Base-by-base conservation (phyloP, 2,113 vertebrate genomes). In the Falco punctatus region DNA sequence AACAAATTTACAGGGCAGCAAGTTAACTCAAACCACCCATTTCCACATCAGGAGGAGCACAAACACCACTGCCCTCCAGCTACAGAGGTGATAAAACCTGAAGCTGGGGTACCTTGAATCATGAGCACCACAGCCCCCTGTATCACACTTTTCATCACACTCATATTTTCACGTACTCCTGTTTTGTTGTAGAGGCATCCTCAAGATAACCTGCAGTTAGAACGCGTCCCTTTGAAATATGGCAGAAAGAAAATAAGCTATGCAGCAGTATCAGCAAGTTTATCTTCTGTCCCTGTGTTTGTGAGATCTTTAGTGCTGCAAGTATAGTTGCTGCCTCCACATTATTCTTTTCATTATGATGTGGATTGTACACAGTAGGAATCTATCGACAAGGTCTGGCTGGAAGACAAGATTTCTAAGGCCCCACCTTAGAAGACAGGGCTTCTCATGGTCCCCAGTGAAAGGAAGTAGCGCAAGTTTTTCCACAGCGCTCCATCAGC, bases 81-180 rank as follows among this genome's bases (percentile, higher is more conserved):
- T 33, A 27, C 0, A 0, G 24, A 57, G 46, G 9, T 62, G 33
- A 2, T 52, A 83, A 30, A 5, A 28, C 61, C 72, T 69, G 38
- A 70, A 78, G 33, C 0, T 61, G 13, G 13, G 24, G 22, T 11
- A 44, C 15, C 40, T 44, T 51, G 54, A 55, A 65, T 42, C 32
- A 26, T 2, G 2, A 93, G 20, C 26, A n/a, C 22, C 6, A 3
- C 6, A 52, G n/a, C 1, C 2, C 7, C 35, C 20, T 17, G 2
- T 46, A 35, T 71, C 18, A 61, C 17, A 20, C 33, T 62, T 86
- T 22, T 30, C 20, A 67, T 18, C 20, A 66, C 3, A 15, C 11
- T 73, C 26, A 13, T 28, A 4, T 52, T 85, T 40, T 88, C 51
- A 55, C 1, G 2, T 33, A 46, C 5, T 58, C 48, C 16, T 3